Percentiles rank a stretch among this genome's conserved stretches.
Evolutionary conservation across 2,888 invertebrate genomes (phyloP).

Genomic region (Rotaria sp.): DNA sequence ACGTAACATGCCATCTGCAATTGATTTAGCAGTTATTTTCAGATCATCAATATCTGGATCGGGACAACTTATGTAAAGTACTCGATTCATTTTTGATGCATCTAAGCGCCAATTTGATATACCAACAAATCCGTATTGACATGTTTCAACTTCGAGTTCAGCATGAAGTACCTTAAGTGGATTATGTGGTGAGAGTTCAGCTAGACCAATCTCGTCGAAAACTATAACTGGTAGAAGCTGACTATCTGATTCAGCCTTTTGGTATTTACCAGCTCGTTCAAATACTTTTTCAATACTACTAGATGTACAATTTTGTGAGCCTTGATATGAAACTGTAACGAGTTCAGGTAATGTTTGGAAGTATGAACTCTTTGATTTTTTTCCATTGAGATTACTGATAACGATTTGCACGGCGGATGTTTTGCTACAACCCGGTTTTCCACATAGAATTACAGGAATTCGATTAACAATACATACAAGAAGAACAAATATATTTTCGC

Average conservation of each 20-base stretch:
- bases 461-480: slow-evolving; percentile 51
- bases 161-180: slow-evolving; percentile 52
- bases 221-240: slow-evolving; percentile 47
- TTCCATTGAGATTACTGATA: slow-evolving; percentile 51
- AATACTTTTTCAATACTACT: slow-evolving; percentile 43
- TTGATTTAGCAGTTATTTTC: not conserved
- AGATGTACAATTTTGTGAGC: slow-evolving; percentile 48
- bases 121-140: slow-evolving; percentile 51
- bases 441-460: slow-evolving; percentile 52
- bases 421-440: slow-evolving; percentile 54
- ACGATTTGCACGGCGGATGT: slow-evolving; percentile 53
- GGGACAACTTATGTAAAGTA: not conserved
- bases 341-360: slow-evolving; percentile 34
- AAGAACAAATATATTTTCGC: slow-evolving; percentile 54
- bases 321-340: slow-evolving; percentile 46
- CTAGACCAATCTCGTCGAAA: slow-evolving; percentile 51
- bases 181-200: slow-evolving; percentile 51
- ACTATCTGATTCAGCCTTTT: not conserved
- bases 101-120: slow-evolving; percentile 55
- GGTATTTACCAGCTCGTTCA: slow-evolving; percentile 33
- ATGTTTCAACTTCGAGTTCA: slow-evolving; percentile 45
- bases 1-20: not conserved
- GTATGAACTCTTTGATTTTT: slow-evolving; percentile 43
- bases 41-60: not conserved
- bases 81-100: slow-evolving; percentile 54